Percentiles rank a stretch among this genome's conserved stretches.
Conservation (phyloP, 2,113 vertebrate species). For the Sinocyclocheilus anophthalmus region DNA sequence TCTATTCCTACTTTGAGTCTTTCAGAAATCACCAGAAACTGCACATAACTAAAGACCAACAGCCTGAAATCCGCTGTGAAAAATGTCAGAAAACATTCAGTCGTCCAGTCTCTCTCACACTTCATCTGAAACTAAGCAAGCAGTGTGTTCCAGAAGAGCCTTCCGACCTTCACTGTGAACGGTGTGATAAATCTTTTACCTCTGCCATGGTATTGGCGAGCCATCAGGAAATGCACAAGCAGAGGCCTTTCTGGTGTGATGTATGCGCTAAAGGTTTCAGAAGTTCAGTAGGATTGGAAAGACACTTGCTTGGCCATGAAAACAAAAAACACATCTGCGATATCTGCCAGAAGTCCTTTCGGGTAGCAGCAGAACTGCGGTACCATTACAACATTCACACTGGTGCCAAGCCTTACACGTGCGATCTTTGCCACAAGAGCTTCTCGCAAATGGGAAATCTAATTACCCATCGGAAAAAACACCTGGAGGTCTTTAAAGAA, state of each 20-base stretch:
- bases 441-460: conserved; percentile 54
- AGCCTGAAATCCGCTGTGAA: conserved; percentile 56
- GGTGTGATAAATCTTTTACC: conserved; percentile 65
- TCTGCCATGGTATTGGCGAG: conserved; percentile 36
- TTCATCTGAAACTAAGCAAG: conserved; percentile 64
- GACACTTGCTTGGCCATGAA: conserved; percentile 65
- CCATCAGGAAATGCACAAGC: conserved; percentile 63
- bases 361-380: neutral
- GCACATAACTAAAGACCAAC: neutral
- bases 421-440: conserved; percentile 53
- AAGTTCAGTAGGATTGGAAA: conserved; percentile 44
- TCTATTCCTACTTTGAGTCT: conserved; percentile 64
- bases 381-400: conserved; percentile 55
- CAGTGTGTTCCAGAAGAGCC: neutral
- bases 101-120: conserved; percentile 40
- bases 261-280: conserved; percentile 66
- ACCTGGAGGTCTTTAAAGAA: conserved; percentile 8
- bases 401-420: conserved; percentile 45
- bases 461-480: conserved; percentile 42
- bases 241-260: conserved; percentile 61
- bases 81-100: conserved; percentile 62
- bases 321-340: conserved; percentile 49
- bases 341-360: conserved; percentile 57
- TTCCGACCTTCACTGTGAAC: conserved; percentile 53
- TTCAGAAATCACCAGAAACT: conserved; percentile 66